A percentile compares a stretch with the other conserved stretches of the same genome.
These are phyloP conservation scores for Caradrina kadenii DNA, from an alignment of 2,888 invertebrate genomes.

Conservation along the genomic window DNA sequence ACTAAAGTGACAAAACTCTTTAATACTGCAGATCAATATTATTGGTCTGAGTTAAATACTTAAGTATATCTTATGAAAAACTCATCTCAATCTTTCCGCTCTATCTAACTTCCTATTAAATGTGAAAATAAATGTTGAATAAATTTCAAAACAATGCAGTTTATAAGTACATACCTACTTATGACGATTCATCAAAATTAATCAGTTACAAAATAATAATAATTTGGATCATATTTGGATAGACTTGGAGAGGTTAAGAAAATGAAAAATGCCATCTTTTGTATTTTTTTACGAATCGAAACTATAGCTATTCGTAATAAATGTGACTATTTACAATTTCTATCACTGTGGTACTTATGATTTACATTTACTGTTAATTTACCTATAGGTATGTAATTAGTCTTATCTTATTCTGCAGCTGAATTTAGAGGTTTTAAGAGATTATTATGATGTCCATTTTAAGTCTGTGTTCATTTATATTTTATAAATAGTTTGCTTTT, in stretches of 20 bases:
- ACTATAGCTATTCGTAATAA: constrained; percentile 65
- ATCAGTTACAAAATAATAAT: constrained; percentile 41
- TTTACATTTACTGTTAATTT: constrained; percentile 43
- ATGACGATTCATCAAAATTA: constrained; percentile 24
- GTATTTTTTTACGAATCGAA: constrained; percentile 78
- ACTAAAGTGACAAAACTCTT: constrained; percentile 52
- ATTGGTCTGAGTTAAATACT: not conserved
- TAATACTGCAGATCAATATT: constrained; percentile 7
- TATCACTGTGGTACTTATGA: constrained; percentile 49
- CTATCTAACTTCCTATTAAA: constrained; percentile 50
- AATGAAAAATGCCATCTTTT: constrained; percentile 72
- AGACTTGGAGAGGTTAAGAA: constrained; percentile 53
- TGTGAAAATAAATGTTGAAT: constrained; percentile 48
- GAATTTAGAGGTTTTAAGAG: constrained; percentile 34
- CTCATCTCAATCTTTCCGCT: constrained; percentile 53
- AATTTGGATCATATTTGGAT: constrained; percentile 44
- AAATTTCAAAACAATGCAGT: constrained; percentile 20
- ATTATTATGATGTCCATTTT: constrained; percentile 51
- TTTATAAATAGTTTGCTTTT: constrained; percentile 49
- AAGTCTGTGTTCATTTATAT: constrained; percentile 66
- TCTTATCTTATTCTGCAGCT: constrained; percentile 50
- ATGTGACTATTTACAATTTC: constrained; percentile 45
- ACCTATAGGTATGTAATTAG: constrained; percentile 17
- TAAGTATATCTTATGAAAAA: constrained; percentile 9
- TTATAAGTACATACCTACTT: constrained; percentile 43